Evolutionary conservation across 2,888 invertebrate species (phyloP).

Genomic region (Rhagophthalmus giganteus): DNA sequence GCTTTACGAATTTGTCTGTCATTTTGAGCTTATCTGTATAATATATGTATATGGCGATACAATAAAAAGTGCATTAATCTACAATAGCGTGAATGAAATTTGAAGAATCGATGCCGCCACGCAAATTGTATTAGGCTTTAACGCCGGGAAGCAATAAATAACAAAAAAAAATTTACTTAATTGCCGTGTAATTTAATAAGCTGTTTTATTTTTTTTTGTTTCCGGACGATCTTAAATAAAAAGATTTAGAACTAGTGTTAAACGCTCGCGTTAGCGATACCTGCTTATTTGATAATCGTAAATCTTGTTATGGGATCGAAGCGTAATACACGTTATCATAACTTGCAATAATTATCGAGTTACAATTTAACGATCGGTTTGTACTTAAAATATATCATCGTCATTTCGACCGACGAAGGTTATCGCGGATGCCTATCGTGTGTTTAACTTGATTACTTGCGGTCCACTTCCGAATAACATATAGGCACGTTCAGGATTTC

Average conservation of each 20-base stretch:
- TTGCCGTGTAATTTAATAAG: background rate
- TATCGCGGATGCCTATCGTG: background rate
- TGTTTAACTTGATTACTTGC: slow-evolving; percentile 1
- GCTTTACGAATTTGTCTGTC: background rate
- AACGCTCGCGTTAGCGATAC: slow-evolving; percentile 13
- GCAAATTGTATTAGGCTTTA: background rate
- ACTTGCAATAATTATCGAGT: slow-evolving; percentile 10
- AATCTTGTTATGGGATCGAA: slow-evolving; percentile 3
- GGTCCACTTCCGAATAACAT: slow-evolving; percentile 7
- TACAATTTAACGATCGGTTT: too few relatives aligned
- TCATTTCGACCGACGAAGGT: too few relatives aligned
- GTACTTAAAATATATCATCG: too few relatives aligned
- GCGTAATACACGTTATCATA: slow-evolving; percentile 4
- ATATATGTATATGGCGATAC: background rate
- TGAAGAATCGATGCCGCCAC: too few relatives aligned
- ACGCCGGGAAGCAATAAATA: background rate
- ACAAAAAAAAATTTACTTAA: too few relatives aligned
- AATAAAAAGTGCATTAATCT: background rate
- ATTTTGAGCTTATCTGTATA: background rate
- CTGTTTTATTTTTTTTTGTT: slow-evolving; percentile 1
- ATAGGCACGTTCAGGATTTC: slow-evolving; percentile 4
- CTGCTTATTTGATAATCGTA: slow-evolving; percentile 21
- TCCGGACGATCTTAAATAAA: slow-evolving; percentile 2
- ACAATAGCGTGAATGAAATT: background rate
- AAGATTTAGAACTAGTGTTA: slow-evolving; percentile 3